phyloP scores from a whole-genome alignment of 1,140 invertebrate species.

The Elymnias hypermnestra region DNA sequence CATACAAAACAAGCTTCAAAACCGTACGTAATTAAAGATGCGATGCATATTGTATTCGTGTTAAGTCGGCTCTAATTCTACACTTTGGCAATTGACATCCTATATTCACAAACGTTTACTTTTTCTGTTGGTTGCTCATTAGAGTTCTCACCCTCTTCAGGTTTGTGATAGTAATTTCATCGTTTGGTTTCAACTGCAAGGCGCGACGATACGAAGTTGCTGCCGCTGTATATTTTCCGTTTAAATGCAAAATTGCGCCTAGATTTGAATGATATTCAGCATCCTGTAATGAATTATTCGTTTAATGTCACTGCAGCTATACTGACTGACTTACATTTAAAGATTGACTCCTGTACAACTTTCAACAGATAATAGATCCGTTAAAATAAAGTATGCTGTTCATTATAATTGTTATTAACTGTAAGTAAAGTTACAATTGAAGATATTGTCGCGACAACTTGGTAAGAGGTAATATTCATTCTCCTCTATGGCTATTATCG shows the following conservation, averaged over 20 bases:
- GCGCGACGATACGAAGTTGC: constrained; percentile 89
- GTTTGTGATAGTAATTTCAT: constrained; percentile 91
- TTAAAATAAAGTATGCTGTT: too few relatives aligned
- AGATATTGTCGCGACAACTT: too few relatives aligned
- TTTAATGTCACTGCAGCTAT: background rate
- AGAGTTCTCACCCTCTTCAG: constrained; percentile 84
- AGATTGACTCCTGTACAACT: too few relatives aligned
- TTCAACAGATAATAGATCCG: too few relatives aligned
- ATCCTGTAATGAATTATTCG: constrained; percentile 79
- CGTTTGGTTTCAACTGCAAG: constrained; percentile 88
- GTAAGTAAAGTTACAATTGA: too few relatives aligned
- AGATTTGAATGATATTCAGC: constrained; percentile 94
- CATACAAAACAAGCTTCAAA: too few relatives aligned
- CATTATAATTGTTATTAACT: too few relatives aligned
- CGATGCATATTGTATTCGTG: too few relatives aligned
- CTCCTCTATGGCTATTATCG: too few relatives aligned
- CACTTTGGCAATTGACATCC: constrained; percentile 63
- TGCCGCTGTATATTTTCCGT: constrained; percentile 91
- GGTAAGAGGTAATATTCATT: too few relatives aligned
- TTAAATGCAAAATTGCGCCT: constrained; percentile 94
- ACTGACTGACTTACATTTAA: background rate
- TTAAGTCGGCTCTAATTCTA: constrained; percentile 8
- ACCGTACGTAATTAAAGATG: too few relatives aligned
- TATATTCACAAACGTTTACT: constrained; percentile 28
- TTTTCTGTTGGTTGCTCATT: constrained; percentile 60